Evolutionary conservation across 2,113 vertebrate species (phyloP).

Genomic region (Scopus umbretta): DNA sequence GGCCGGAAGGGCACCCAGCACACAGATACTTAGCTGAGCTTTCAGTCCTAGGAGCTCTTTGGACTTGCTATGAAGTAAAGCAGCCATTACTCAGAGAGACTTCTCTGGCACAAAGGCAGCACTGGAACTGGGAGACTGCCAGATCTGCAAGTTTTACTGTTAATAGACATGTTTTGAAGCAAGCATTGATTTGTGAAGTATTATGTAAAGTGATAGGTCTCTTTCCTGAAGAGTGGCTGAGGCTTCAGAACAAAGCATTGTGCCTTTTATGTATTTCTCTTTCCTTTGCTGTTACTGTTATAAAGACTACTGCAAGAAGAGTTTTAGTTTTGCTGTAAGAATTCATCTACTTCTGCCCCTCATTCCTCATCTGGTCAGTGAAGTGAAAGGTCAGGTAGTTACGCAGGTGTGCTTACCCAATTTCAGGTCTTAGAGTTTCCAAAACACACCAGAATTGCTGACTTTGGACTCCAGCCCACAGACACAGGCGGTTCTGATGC

Average conservation of each 20-base stretch:
- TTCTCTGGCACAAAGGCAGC: not conserved
- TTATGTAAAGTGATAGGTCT: not conserved
- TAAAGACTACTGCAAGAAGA: not conserved
- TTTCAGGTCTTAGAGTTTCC: not conserved
- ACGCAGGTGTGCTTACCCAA: not conserved
- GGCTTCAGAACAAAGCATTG: not conserved
- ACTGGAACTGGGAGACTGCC: not conserved
- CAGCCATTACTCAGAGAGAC: not conserved
- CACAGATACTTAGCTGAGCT: not conserved
- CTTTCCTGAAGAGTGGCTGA: not conserved
- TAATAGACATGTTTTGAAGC: not conserved
- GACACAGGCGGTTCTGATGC: not conserved
- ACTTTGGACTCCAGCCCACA: not conserved
- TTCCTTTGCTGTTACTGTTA: not conserved
- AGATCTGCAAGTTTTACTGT: not conserved
- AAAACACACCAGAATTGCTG: not conserved
- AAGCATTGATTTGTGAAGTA: not conserved
- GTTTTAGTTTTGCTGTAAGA: not conserved
- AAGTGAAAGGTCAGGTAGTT: not conserved
- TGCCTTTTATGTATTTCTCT: not conserved
- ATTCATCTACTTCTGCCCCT: not conserved
- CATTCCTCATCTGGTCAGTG: not conserved
- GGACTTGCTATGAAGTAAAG: not conserved
- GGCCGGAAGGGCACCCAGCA: not conserved
- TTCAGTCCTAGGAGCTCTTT: not conserved